Evolutionary conservation across 1,140 invertebrate genomes (phyloP).

Genomic region (Ruditapes philippinarum): DNA sequence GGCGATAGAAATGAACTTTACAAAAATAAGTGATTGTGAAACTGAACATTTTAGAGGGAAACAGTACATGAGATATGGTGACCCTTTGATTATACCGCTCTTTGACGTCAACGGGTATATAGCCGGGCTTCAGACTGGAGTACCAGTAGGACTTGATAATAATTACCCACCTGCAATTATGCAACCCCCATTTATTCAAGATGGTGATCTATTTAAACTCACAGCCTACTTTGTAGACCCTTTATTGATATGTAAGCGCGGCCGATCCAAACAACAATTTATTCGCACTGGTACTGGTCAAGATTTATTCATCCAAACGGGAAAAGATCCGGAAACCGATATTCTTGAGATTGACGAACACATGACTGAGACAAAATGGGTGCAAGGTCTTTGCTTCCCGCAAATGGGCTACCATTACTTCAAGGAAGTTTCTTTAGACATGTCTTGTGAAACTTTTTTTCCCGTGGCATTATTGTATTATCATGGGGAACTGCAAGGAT

Average conservation of each 20-base stretch:
- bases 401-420: slow-evolving; percentile 32
- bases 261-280: slow-evolving; percentile 1
- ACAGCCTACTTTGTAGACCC: slow-evolving; percentile 7
- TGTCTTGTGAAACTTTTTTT: neutral
- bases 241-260: neutral
- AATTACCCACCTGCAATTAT: neutral
- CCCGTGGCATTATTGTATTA: neutral
- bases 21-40: neutral
- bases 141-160: neutral
- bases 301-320: slow-evolving; percentile 5
- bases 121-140: neutral
- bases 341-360: neutral
- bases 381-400: slow-evolving; percentile 3
- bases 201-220: neutral
- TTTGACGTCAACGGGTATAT: slow-evolving; percentile 16
- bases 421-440: neutral
- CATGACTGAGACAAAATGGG: neutral
- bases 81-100: neutral
- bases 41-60: neutral
- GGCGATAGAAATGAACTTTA: neutral
- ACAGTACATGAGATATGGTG: slow-evolving; percentile 5
- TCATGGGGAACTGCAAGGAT: neutral
- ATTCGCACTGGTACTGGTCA: neutral
- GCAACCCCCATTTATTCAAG: neutral
- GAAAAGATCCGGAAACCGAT: neutral